phyloP scores from a whole-genome alignment of 2,888 invertebrate species.

The Rhagonycha fulva region DNA sequence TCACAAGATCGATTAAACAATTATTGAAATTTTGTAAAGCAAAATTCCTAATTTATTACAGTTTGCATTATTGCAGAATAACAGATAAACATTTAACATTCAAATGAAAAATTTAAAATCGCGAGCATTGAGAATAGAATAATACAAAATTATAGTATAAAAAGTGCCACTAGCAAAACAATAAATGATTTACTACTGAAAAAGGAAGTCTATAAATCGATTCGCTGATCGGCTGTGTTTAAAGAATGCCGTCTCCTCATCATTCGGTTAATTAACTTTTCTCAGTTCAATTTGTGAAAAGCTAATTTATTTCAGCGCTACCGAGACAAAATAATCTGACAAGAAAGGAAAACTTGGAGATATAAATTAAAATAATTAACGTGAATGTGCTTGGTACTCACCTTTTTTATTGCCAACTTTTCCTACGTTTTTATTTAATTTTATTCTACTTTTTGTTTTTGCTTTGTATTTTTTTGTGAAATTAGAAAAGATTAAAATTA shows the following conservation, averaged over 20 bases:
- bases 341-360: conserved; percentile 42
- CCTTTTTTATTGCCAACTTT: conserved; percentile 36
- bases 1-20: no score
- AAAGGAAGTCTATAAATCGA: conserved; percentile 25
- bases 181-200: neutral
- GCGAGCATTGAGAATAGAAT: neutral
- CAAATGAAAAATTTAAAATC: neutral
- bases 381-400: conserved; percentile 40
- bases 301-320: conserved; percentile 47
- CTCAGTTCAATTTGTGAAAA: conserved; percentile 45
- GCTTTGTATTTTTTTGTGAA: conserved; percentile 33
- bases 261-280: conserved; percentile 50
- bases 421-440: conserved; percentile 36
- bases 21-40: no score
- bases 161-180: neutral
- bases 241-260: conserved; percentile 40
- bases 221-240: conserved; percentile 34
- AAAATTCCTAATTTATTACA: neutral
- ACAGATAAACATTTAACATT: neutral
- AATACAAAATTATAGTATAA: neutral
- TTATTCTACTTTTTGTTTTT: conserved; percentile 34
- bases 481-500: conserved; percentile 36
- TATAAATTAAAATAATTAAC: conserved; percentile 50
- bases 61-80: neutral
- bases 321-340: conserved; percentile 46